A percentile compares a stretch with the other conserved stretches of the same genome.
These are phyloP conservation scores for Eonycteris spelaea DNA, from an alignment of 2,113 vertebrate genomes.

Conservation along the genomic window DNA sequence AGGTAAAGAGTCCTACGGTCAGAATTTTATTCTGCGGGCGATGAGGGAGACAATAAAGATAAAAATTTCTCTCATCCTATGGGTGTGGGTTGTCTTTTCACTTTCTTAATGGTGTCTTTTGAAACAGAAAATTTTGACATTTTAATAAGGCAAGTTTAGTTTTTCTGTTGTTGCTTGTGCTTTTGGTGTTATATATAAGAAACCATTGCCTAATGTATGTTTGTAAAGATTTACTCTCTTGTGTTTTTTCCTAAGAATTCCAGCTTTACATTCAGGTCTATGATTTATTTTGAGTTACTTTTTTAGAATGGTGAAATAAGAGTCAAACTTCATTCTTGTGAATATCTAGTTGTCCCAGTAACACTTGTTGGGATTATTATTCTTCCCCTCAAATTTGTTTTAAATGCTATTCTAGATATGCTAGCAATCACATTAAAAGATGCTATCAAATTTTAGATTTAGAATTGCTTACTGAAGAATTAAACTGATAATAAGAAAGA, in stretches of 20 bases:
- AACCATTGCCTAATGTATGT: background rate
- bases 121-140: background rate
- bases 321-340: background rate
- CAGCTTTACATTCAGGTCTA: background rate
- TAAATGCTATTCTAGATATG: background rate
- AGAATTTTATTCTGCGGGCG: background rate
- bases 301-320: background rate
- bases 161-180: conserved; percentile 23
- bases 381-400: conserved; percentile 18
- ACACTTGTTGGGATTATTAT: conserved; percentile 6
- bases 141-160: background rate
- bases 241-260: background rate
- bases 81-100: background rate
- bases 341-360: background rate
- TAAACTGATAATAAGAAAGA: background rate
- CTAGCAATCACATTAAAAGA: conserved; percentile 10
- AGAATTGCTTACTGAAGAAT: background rate
- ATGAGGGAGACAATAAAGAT: background rate
- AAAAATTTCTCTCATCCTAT: background rate
- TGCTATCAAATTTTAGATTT: background rate
- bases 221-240: background rate
- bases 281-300: background rate
- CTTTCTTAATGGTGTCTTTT: background rate
- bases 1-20: background rate
- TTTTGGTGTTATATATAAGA: conserved; percentile 12